Evolutionary conservation across 2,888 invertebrate genomes (phyloP).

Genomic region (Zhuqinia jingwanae): DNA sequence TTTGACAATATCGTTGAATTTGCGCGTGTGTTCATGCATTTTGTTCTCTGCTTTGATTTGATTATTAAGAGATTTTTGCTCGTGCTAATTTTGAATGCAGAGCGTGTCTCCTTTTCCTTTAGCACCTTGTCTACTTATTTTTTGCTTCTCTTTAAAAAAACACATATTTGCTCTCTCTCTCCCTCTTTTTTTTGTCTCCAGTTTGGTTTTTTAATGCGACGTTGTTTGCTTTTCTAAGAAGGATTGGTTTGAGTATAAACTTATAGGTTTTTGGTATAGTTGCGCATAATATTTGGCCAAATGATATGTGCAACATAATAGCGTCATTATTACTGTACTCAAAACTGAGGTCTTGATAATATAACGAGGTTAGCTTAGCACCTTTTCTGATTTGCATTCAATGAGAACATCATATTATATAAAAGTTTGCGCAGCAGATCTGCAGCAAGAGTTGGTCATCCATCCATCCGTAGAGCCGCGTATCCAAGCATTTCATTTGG

Average conservation of each 20-base stretch:
- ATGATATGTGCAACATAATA: neutral
- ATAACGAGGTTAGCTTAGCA: slow-evolving; percentile 63
- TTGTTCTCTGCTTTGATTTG: too few species aligned
- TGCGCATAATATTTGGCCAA: slow-evolving; percentile 1
- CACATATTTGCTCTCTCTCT: slow-evolving; percentile 10
- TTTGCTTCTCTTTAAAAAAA: slow-evolving; percentile 29
- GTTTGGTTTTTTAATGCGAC: too few species aligned
- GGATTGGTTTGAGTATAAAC: neutral
- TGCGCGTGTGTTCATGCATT: too few species aligned
- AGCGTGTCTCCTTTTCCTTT: slow-evolving; percentile 11
- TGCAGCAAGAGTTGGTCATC: neutral
- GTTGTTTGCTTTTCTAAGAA: slow-evolving; percentile 40
- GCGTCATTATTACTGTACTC: slow-evolving; percentile 4
- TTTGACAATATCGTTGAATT: slow-evolving; percentile 24
- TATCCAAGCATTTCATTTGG: slow-evolving; percentile 56
- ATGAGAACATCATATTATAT: slow-evolving; percentile 33
- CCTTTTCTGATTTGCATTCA: slow-evolving; percentile 54
- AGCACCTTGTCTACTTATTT: too few species aligned
- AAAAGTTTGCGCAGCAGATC: too few species aligned
- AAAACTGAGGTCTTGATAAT: slow-evolving; percentile 50
- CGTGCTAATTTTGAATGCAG: slow-evolving; percentile 36
- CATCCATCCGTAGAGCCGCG: slow-evolving; percentile 16
- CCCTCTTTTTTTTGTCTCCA: neutral
- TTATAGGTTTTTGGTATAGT: neutral
- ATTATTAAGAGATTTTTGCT: too few species aligned